A percentile compares a stretch with the other conserved stretches of the same genome.
These are phyloP conservation scores for Odocoileus virginianus DNA, from an alignment of 2,113 vertebrate species.

Conservation along the genomic window DNA sequence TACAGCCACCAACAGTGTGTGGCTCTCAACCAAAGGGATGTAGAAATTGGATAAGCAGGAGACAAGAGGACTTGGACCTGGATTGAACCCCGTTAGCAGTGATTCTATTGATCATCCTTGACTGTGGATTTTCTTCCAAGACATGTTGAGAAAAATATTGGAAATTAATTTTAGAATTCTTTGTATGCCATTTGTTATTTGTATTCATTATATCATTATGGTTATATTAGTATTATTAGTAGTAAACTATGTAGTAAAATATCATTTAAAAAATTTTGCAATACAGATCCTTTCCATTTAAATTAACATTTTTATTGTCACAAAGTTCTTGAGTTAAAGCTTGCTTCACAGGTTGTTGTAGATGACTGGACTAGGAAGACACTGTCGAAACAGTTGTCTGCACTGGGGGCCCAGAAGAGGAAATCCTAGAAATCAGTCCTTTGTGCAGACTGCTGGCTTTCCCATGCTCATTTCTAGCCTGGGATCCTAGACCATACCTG, in stretches of 20 bases:
- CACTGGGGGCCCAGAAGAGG: background rate
- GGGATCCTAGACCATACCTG: background rate
- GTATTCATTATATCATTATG: background rate
- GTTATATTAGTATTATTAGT: background rate
- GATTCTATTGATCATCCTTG: background rate
- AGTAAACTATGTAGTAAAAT: background rate
- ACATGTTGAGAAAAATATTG: background rate
- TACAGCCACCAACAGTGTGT: background rate
- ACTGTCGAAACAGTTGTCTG: background rate
- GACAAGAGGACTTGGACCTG: background rate
- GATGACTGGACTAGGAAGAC: background rate
- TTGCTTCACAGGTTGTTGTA: background rate
- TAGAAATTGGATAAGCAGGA: background rate
- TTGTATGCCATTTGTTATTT: background rate
- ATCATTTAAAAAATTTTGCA: background rate
- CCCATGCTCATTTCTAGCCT: background rate
- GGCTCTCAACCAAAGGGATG: background rate
- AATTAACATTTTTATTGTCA: background rate
- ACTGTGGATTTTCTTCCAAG: background rate
- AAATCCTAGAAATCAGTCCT: background rate
- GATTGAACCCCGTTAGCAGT: background rate
- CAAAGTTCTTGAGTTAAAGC: background rate
- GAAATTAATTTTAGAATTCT: background rate
- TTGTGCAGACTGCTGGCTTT: background rate
- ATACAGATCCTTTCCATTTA: background rate